Conservation (phyloP, 2,888 invertebrate species). For the Callyntrura guangdongensis region DNA sequence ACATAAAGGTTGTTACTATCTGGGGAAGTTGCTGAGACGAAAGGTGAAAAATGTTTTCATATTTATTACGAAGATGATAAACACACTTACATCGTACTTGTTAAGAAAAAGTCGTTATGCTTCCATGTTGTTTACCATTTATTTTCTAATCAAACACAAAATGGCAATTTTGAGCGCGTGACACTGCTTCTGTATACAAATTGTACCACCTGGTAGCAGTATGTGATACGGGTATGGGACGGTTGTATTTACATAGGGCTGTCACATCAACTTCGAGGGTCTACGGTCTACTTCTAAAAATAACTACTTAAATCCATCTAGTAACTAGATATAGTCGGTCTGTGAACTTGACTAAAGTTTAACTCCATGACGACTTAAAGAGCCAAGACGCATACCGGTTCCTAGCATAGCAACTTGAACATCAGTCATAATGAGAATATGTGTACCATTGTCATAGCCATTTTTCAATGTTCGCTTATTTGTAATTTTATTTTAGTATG, state of each 20-base stretch:
- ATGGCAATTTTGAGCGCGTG: background rate
- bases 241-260: background rate
- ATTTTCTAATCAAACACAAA: slow-evolving; percentile 14
- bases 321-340: too few relatives aligned
- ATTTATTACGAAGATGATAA: too few relatives aligned
- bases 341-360: slow-evolving; percentile 53
- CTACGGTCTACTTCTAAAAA: too few relatives aligned
- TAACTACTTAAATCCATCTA: background rate
- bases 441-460: background rate
- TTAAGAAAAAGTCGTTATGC: background rate
- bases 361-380: background rate
- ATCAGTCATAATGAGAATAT: background rate
- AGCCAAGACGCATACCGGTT: background rate
- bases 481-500: too few relatives aligned
- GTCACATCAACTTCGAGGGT: too few relatives aligned
- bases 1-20: too few relatives aligned
- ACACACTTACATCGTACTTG: too few relatives aligned
- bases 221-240: too few relatives aligned
- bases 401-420: background rate
- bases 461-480: background rate
- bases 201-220: too few relatives aligned
- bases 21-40: too few relatives aligned
- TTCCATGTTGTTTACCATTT: background rate
- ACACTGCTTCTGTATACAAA: too few relatives aligned
- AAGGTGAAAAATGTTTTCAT: too few relatives aligned